Evolutionary conservation across 2,797 vertebrate species (phyloP).

Genomic region (Adrianichthys oophorus): DNA sequence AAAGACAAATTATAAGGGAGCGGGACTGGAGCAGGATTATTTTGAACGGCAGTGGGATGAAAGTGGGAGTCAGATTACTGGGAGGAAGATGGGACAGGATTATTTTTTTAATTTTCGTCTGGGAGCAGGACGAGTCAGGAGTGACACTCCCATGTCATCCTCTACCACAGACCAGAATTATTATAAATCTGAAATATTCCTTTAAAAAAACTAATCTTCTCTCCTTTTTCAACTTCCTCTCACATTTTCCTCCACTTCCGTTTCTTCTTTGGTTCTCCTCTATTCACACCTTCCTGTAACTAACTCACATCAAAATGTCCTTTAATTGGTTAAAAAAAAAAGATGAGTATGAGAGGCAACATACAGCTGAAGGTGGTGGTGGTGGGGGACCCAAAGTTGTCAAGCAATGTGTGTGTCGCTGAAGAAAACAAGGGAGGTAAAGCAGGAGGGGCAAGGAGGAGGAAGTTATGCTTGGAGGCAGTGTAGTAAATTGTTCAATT

Average conservation of each 20-base stretch:
- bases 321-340: conserved; percentile 49
- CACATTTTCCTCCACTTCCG: not conserved
- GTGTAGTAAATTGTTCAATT: conserved; percentile 99
- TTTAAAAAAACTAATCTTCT: not conserved
- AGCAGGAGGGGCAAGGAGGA: conserved; percentile 34
- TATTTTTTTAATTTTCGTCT: too few relatives aligned
- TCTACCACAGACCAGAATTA: too few relatives aligned
- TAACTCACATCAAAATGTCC: conserved; percentile 61
- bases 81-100: too few relatives aligned
- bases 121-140: too few relatives aligned
- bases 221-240: not conserved
- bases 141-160: too few relatives aligned
- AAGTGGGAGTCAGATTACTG: too few relatives aligned
- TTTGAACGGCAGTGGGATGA: too few relatives aligned
- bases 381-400: conserved; percentile 35
- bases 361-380: conserved; percentile 19
- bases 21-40: too few relatives aligned
- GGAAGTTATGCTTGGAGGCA: conserved; percentile 98
- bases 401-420: conserved; percentile 22
- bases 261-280: not conserved
- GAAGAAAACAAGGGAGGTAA: conserved; percentile 39
- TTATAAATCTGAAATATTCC: too few relatives aligned
- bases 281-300: not conserved
- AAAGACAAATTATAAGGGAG: too few relatives aligned
- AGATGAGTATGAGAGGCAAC: conserved; percentile 46